phyloP scores from a whole-genome alignment of 2,888 invertebrate species.

The Hyposoter dolosus region DNA sequence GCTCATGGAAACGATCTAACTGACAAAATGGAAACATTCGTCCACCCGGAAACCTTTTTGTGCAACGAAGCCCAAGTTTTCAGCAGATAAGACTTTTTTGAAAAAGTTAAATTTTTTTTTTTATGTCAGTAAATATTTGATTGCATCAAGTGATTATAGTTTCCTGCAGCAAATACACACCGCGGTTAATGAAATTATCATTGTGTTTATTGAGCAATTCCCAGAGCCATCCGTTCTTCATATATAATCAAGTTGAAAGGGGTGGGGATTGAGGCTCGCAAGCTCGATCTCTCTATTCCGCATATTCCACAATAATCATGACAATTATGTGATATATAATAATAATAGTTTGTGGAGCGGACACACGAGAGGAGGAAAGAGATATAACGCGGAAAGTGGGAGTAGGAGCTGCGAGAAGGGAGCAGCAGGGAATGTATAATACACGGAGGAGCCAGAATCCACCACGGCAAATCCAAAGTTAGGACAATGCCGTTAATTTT shows the following conservation, averaged over 20 bases:
- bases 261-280: neutral
- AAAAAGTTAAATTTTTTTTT: too few relatives aligned
- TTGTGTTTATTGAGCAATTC: constrained; percentile 61
- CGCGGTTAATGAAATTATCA: constrained; percentile 57
- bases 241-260: constrained; percentile 41
- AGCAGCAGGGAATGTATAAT: constrained; percentile 39
- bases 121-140: constrained; percentile 8
- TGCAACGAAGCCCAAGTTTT: too few relatives aligned
- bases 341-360: constrained; percentile 66
- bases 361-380: constrained; percentile 41
- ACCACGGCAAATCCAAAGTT: constrained; percentile 79
- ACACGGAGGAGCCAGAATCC: constrained; percentile 55
- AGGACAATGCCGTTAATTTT: constrained; percentile 85
- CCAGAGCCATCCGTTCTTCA: constrained; percentile 18
- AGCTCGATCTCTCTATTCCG: constrained; percentile 48
- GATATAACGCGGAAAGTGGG: constrained; percentile 12
- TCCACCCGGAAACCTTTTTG: too few relatives aligned
- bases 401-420: constrained; percentile 10
- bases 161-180: constrained; percentile 16
- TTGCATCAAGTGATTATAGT: constrained; percentile 23
- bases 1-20: too few relatives aligned
- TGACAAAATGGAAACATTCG: too few relatives aligned
- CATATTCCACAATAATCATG: constrained; percentile 59
- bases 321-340: constrained; percentile 48
- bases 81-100: too few relatives aligned